Base-by-base conservation (phyloP, 2,888 invertebrate species). In the Yponomeuta plumbellus region DNA sequence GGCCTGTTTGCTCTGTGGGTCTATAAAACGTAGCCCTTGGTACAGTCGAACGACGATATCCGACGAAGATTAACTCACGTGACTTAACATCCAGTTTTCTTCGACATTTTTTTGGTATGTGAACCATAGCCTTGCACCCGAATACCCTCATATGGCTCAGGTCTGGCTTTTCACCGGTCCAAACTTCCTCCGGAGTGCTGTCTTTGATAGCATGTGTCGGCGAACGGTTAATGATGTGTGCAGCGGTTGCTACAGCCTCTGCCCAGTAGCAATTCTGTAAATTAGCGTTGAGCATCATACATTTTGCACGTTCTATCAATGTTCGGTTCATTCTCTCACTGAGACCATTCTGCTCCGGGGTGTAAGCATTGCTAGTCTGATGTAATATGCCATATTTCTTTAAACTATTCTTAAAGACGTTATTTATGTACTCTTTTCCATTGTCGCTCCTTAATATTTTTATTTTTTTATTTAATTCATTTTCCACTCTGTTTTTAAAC, bases 111-210 rank as follows among this genome's bases (percentile, higher is more conserved):
- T 80, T 76, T 0, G 81, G 79, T 61, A 81, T 70, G 67, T 81
- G 78, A n/a, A 73, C 74, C 70, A 75, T 75, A 13, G 75, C 76
- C 66, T 73, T 66, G 20, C 72, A 71, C 20, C 84, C 85, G 76
- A 88, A 86, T 39, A 76, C 72, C 61, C 73, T 70, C 21, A 85
- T 66, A 21, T 78, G 71, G 56, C 67, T 68, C 0, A 86, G 40
- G 67, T 79, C 70, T 21, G 76, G 77, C 69, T 77, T 79, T 3
- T 69, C 68, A 20, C 75, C 73, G 59, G 73, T 69, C 80, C 83
- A 84, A 4, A 75, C 21, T 69, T 84, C 82, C 66, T 74, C n/a
- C n/a, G 74, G 0, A 81, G 76, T 6, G 76, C 79, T 66, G 71
- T 71, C 10, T 61, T 11, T 23, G 22, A 3, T 5, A 67, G 13